Percentiles rank a stretch among this genome's conserved stretches.
phyloP scores from a whole-genome alignment of 2,888 invertebrate genomes.

The Lasioglossum lativentre region DNA sequence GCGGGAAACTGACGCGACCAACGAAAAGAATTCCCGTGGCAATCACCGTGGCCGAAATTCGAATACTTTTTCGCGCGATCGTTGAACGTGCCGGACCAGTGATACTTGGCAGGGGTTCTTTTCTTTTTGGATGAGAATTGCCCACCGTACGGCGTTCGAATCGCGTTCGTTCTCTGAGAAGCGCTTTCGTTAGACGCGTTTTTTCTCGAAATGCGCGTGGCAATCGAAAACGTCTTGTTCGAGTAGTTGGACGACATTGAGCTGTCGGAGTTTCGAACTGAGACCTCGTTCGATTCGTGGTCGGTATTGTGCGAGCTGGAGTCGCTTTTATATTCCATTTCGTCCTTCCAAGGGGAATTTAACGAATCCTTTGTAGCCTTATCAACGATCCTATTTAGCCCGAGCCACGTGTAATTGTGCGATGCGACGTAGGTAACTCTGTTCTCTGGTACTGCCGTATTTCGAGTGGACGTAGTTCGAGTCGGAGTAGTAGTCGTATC shows the following conservation, averaged over 20 bases:
- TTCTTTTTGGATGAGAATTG: slow-evolving; percentile 55
- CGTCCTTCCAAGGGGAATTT: slow-evolving; percentile 72
- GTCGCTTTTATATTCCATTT: slow-evolving; percentile 29
- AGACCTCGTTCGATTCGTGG: slow-evolving; percentile 16
- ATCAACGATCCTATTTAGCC: slow-evolving; percentile 38
- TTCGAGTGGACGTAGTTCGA: slow-evolving; percentile 44
- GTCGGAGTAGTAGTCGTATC: slow-evolving; percentile 10
- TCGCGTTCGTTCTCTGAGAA: not conserved
- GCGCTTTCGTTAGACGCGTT: not conserved
- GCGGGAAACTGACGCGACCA: not conserved
- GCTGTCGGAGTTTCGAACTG: not conserved
- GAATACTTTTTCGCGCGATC: slow-evolving; percentile 19
- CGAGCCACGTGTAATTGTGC: slow-evolving; percentile 54
- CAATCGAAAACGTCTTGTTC: not conserved
- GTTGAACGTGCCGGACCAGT: slow-evolving; percentile 77
- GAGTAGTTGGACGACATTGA: not conserved
- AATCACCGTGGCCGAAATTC: not conserved
- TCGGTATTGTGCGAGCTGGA: slow-evolving; percentile 40
- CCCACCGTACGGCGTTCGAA: not conserved
- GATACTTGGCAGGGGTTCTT: slow-evolving; percentile 69
- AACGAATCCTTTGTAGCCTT: slow-evolving; percentile 34
- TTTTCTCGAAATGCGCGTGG: not conserved
- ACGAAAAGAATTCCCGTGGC: not conserved
- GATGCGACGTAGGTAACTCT: slow-evolving; percentile 56
- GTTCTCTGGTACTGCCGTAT: slow-evolving; percentile 56